phyloP scores from a whole-genome alignment of 92 coral and sea anemone species.

The Porites evermanni region DNA sequence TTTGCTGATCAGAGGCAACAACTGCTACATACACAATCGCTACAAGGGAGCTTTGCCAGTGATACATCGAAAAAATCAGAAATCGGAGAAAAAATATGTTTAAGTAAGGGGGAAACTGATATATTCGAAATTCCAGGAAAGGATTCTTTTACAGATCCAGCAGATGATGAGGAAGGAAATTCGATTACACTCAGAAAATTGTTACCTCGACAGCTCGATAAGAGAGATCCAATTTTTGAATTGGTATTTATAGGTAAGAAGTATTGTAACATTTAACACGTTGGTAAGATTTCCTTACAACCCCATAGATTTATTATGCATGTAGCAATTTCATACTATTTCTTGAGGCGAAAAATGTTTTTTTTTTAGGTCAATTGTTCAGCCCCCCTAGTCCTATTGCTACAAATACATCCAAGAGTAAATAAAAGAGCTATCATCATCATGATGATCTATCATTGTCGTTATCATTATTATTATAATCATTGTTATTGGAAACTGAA shows the following conservation, averaged over 20 bases:
- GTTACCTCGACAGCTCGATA: constrained; percentile 77
- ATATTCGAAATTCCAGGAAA: background rate
- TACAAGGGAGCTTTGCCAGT: background rate
- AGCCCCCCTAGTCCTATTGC: too few relatives aligned
- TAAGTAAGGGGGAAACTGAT: background rate
- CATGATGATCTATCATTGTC: too few relatives aligned
- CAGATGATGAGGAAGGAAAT: constrained; percentile 9
- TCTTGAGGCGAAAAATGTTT: too few relatives aligned
- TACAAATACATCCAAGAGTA: too few relatives aligned
- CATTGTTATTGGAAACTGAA: too few relatives aligned
- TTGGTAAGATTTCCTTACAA: too few relatives aligned
- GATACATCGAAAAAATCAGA: background rate
- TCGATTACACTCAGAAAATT: constrained; percentile 76
- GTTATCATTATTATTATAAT: too few relatives aligned
- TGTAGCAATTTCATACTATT: too few relatives aligned
- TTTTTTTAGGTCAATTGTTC: too few relatives aligned
- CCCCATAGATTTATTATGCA: too few relatives aligned
- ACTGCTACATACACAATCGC: background rate
- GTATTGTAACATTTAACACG: background rate
- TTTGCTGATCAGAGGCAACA: background rate
- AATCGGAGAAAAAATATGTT: background rate
- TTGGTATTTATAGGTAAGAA: constrained; percentile 71
- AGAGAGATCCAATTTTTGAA: constrained; percentile 64
- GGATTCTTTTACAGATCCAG: background rate
- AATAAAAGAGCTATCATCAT: too few relatives aligned